These are phyloP conservation scores for Chaetophractus vellerosus DNA, from an alignment of 2,797 vertebrate genomes.

Conservation along the genomic window DNA sequence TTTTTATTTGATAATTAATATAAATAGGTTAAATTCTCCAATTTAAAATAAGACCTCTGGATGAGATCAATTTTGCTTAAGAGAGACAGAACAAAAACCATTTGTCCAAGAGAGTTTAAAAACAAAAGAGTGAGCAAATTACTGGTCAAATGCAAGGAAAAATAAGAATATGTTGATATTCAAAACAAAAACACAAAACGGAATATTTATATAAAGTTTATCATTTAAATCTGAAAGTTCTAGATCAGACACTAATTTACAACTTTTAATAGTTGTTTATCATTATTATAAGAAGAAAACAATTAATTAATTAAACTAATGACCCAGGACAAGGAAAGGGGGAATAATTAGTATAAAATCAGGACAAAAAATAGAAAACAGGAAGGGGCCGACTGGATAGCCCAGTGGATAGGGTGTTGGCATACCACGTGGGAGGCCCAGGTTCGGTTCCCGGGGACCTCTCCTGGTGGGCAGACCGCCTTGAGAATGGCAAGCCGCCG, in stretches of 20 bases:
- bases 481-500: too few relatives aligned
- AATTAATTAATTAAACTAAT: constrained; percentile 2
- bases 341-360: not conserved
- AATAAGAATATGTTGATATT: constrained; percentile 16
- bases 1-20: not conserved
- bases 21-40: not conserved
- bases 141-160: not conserved
- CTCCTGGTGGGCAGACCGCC: too few relatives aligned
- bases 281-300: not conserved
- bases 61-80: not conserved
- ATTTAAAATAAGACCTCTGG: constrained; percentile 29
- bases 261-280: not conserved
- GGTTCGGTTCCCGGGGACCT: too few relatives aligned
- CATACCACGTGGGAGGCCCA: too few relatives aligned
- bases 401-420: too few relatives aligned
- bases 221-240: constrained; percentile 13
- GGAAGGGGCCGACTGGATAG: too few relatives aligned
- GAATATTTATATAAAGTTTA: not conserved
- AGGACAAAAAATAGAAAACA: not conserved
- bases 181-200: constrained; percentile 15
- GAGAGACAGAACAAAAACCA: not conserved
- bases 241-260: not conserved
- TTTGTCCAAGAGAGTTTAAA: not conserved
- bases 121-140: not conserved
- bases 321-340: not conserved